Conservation (phyloP, 2,797 vertebrate genomes). For the Chloroceryle amazona region DNA sequence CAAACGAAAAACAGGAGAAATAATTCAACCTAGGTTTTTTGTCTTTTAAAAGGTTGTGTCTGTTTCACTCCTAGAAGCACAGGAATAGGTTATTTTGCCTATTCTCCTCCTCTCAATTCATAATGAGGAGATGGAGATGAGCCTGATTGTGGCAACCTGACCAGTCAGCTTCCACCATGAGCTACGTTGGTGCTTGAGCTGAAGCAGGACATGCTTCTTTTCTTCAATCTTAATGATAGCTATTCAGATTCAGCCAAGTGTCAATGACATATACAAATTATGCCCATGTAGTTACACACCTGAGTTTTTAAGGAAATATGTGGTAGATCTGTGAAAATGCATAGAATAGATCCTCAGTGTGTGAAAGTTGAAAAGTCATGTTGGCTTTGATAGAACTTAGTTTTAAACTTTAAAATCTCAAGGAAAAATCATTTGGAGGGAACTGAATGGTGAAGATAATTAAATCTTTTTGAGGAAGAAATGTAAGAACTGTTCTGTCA, state of each 20-base stretch:
- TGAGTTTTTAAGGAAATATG: neutral
- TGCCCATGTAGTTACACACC: neutral
- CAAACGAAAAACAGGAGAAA: neutral
- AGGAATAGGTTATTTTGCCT: neutral
- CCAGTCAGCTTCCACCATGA: neutral
- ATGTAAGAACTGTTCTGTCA: neutral
- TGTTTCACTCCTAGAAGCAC: neutral
- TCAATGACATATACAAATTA: neutral
- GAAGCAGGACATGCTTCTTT: neutral
- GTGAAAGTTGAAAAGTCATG: neutral
- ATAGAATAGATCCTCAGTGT: neutral
- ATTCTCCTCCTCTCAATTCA: neutral
- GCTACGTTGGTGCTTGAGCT: neutral
- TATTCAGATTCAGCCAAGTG: neutral
- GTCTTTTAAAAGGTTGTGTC: neutral
- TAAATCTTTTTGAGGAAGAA: neutral
- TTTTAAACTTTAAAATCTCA: neutral
- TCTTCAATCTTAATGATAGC: rapidly evolving
- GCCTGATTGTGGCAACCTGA: neutral
- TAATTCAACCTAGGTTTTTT: neutral
- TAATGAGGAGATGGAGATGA: neutral
- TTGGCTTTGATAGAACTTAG: neutral
- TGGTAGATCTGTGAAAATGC: neutral
- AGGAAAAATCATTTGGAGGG: neutral
- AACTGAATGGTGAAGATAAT: neutral